Percentiles rank a stretch among this genome's conserved stretches.
phyloP scores from a whole-genome alignment of 2,797 vertebrate genomes.

The Lycodopsis pacificus region DNA sequence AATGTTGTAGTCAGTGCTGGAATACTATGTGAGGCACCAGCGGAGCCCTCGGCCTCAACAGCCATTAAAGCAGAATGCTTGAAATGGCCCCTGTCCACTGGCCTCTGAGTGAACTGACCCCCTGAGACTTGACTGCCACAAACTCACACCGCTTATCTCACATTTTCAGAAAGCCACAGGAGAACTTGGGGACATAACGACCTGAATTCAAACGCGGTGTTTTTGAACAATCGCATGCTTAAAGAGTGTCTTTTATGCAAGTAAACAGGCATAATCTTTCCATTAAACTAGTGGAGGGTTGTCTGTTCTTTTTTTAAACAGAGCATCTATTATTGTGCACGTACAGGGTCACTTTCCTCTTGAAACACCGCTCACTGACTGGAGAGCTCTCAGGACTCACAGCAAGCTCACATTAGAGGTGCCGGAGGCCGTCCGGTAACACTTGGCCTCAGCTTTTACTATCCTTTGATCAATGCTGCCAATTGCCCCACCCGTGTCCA shows the following conservation, averaged over 20 bases:
- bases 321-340: conserved; percentile 49
- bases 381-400: conserved; percentile 50
- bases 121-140: conserved; percentile 62
- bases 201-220: conserved; percentile 44
- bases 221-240: conserved; percentile 40
- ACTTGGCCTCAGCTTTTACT: conserved; percentile 67
- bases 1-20: conserved; percentile 51
- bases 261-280: conserved; percentile 41
- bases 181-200: conserved; percentile 53
- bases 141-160: conserved; percentile 71
- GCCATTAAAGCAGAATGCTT: conserved; percentile 70
- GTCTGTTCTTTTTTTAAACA: conserved; percentile 48
- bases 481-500: conserved; percentile 51
- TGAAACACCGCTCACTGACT: conserved; percentile 41
- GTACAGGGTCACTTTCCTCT: conserved; percentile 45
- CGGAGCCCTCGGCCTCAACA: conserved; percentile 41
- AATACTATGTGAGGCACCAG: conserved; percentile 40
- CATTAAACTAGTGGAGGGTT: conserved; percentile 18
- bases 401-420: conserved; percentile 43
- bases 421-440: conserved; percentile 55
- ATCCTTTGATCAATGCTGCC: conserved; percentile 66
- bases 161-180: conserved; percentile 67
- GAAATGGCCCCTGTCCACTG: conserved; percentile 74
- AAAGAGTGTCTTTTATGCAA: conserved; percentile 38
- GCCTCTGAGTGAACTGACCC: conserved; percentile 78